Base-by-base conservation (phyloP, 2,113 vertebrate species). In the Hypanus sabinus region DNA sequence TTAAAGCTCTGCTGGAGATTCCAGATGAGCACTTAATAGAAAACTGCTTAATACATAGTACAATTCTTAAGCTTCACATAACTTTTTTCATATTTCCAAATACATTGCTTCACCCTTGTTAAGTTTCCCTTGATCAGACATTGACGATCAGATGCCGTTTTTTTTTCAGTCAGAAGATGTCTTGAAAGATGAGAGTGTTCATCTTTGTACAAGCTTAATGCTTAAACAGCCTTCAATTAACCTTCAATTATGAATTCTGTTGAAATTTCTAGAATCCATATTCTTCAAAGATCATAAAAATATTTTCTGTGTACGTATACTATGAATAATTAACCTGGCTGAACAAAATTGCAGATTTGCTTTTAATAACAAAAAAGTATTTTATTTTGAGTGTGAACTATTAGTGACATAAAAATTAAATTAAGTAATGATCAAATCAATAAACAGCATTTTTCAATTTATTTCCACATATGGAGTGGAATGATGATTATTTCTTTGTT, bases 1-100 rank as follows among this genome's bases (percentile, higher is more conserved):
- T 81, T 81, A 88, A 88, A 88, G 62, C 30, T 88, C 85, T 65
- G 60, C n/a, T 88, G 65, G 12, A 62, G 85, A 88, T n/a, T 60
- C 22, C 22, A n/a, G 85, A 65, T 88, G 85, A 57, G 85, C 85
- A 88, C 27, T 65, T 65, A 9, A 65, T 65, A 11, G 27, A 60
- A 60, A 88, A 2, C 57, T 88, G 83, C 55, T 88, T 88, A 1
- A 24, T 65, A 14, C 8, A 65, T 60, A 55, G 9, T 77, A 18
- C 36, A 85, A 9, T 60, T 88, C 24, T 88, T 88, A 12, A 24
- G 22, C 83, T 87, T 62, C 57, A 12, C 8, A 62, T 0, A n/a
- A 36, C 1, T 30, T 57, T 6, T 9, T n/a, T 30, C 30, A 3
- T 27, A 62, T 62, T 88, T 27, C 57, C 46, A 46, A 46, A 62